Conservation (phyloP, 2,888 invertebrate genomes). For the Drosophila tripunctata region DNA sequence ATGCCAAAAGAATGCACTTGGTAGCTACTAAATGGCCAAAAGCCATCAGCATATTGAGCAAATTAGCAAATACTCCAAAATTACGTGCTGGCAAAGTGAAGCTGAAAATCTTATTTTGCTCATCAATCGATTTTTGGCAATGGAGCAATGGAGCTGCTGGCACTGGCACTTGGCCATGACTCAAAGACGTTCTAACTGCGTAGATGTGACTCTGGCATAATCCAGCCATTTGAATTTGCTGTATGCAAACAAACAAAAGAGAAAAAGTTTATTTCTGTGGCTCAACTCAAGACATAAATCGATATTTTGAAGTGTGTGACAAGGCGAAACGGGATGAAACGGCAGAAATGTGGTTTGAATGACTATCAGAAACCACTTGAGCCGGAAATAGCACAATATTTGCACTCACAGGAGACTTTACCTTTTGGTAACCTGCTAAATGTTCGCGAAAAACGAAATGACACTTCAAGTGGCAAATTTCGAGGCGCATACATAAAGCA, state of each 20-base stretch:
- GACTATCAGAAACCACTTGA: constrained; percentile 74
- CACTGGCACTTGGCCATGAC: constrained; percentile 17
- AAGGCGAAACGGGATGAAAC: no score
- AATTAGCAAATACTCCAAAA: constrained; percentile 48
- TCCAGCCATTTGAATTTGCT: constrained; percentile 55
- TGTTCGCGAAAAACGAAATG: constrained; percentile 43
- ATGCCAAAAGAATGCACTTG: constrained; percentile 47
- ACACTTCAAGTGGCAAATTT: constrained; percentile 46
- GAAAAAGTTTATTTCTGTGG: constrained; percentile 23
- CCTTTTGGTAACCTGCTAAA: constrained; percentile 51
- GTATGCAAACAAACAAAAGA: constrained; percentile 39
- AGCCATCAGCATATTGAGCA: constrained; percentile 59
- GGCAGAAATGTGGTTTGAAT: constrained; percentile 43
- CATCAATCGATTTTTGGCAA: constrained; percentile 54
- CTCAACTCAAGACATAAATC: constrained; percentile 58
- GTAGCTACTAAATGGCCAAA: constrained; percentile 43
- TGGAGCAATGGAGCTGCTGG: constrained; percentile 3
- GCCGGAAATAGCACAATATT: constrained; percentile 70
- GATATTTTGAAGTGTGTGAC: constrained; percentile 66
- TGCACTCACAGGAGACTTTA: constrained; percentile 53
- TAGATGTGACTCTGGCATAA: constrained; percentile 35
- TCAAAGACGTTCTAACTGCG: constrained; percentile 10
- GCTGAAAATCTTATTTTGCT: constrained; percentile 1
- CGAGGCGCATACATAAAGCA: constrained; percentile 46
- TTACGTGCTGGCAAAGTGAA: constrained; percentile 40